phyloP scores from a whole-genome alignment of 2,113 vertebrate genomes.

The Scomber scombrus region DNA sequence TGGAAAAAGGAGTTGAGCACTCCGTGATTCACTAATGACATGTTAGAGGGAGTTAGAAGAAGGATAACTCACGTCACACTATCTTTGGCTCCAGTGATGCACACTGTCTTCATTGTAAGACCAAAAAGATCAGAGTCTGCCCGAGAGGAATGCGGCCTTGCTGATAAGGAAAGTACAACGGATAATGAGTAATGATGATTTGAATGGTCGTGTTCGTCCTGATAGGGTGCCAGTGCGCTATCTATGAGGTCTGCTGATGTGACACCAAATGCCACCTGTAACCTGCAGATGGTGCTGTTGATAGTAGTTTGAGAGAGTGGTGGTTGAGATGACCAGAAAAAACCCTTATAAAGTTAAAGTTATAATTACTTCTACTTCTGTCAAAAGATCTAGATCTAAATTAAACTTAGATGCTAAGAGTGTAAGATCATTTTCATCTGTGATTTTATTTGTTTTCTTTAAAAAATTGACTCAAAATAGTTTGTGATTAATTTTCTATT shows the following conservation, averaged over 20 bases:
- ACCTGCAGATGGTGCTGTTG: slow-evolving; percentile 77
- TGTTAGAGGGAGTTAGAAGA: slow-evolving; percentile 10
- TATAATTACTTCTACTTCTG: no score
- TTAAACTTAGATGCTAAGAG: neutral
- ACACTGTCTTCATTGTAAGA: slow-evolving; percentile 47
- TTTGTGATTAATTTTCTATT: no score
- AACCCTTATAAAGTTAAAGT: neutral
- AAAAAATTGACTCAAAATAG: no score
- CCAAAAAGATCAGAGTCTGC: slow-evolving; percentile 41
- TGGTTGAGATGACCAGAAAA: neutral
- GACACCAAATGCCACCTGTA: neutral
- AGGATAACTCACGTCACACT: slow-evolving; percentile 48
- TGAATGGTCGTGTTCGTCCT: neutral
- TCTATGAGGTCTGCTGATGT: neutral
- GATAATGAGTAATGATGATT: slow-evolving; percentile 45
- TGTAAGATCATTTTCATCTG: neutral
- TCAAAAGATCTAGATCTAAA: no score
- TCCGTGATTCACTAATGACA: slow-evolving; percentile 65
- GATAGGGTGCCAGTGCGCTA: neutral
- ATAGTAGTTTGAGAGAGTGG: slow-evolving; percentile 13
- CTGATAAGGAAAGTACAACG: slow-evolving; percentile 63
- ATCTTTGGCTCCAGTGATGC: slow-evolving; percentile 33
- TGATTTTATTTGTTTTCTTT: neutral
- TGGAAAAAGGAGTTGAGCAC: slow-evolving; percentile 72
- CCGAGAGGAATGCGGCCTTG: slow-evolving; percentile 76